phyloP scores from a whole-genome alignment of 2,888 invertebrate genomes.

The Clitarchus hookeri region DNA sequence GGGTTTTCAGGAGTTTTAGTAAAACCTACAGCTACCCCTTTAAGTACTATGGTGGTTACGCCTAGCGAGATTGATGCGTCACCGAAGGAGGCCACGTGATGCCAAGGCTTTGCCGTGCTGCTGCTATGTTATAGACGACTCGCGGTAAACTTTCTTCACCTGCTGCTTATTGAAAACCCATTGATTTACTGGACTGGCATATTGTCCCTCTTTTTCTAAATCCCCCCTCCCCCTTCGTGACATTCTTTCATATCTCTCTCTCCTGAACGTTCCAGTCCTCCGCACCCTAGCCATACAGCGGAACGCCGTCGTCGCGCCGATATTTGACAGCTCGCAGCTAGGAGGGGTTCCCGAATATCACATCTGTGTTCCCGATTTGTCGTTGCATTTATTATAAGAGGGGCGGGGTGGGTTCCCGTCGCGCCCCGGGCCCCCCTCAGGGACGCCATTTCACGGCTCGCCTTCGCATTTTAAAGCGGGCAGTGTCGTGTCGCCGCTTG shows the following conservation, averaged over 20 bases:
- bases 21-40: too few relatives aligned
- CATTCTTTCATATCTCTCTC: conserved; percentile 5
- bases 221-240: neutral
- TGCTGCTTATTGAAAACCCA: conserved; percentile 22
- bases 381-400: conserved; percentile 29
- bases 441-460: neutral
- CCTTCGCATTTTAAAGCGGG: conserved; percentile 11
- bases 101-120: too few relatives aligned
- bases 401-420: neutral
- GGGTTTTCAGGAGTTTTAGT: too few relatives aligned
- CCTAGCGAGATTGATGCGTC: too few relatives aligned
- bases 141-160: conserved; percentile 1
- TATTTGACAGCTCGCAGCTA: neutral
- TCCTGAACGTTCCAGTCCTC: too few relatives aligned
- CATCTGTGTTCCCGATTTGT: conserved; percentile 32
- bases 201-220: neutral
- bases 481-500: neutral
- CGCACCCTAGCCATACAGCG: neutral
- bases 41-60: too few relatives aligned
- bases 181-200: conserved; percentile 22
- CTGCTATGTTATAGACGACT: neutral
- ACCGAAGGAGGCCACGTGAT: too few relatives aligned
- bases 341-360: neutral
- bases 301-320: neutral
- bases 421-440: neutral